Evolutionary conservation across 2,888 invertebrate species (phyloP), one percentile per base, ranked within the genome.

Genomic region (Plebejus anna): DNA sequence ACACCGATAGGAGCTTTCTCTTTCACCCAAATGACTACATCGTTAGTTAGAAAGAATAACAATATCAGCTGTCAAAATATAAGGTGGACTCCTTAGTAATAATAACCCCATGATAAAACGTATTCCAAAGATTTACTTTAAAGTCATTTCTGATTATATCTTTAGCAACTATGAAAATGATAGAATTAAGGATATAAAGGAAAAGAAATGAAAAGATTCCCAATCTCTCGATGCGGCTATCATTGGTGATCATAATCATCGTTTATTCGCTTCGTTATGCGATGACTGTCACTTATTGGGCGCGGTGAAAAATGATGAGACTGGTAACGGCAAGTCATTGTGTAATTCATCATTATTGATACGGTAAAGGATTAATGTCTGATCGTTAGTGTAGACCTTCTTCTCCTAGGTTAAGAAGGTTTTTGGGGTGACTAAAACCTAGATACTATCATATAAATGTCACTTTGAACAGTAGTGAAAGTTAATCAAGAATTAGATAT

Each of bases 271-370:
- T 66, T 66, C 66, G 66, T 66, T 66, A 66, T 66, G 32, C 7
- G 42, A 71, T 71, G 71, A 71, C 71, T 71, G 38, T 71, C 71
- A 38, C 71, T 71, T 71, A 71, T 71, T 22, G 42, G 42, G n/a
- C 13, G 32, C 16, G 66, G 66, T 66, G 66, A 66, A 66, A 66
- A 66, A 66, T 66, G 66, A 36, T 32, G 13, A 32, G 32, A 32
- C 61, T 28, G 32, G 1, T 66, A 66, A 32, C 5, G 6, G 66
- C 66, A 6, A 66, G 66, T 66, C 66, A 66, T 66, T 32, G 66
- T 32, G 66, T 66, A 66, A 66, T 66, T 32, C 13, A 36, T 66
- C 66, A 66, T 36, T 36, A 66, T 66, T 36, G 32, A 66, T 66
- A 66, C 1, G 6, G 36, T 36, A 66, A 66, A 36, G 66, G 32